Percentiles rank a stretch among this genome's conserved stretches.
phyloP scores from a whole-genome alignment of 1,140 invertebrate genomes.

The Lordiphosa collinella region DNA sequence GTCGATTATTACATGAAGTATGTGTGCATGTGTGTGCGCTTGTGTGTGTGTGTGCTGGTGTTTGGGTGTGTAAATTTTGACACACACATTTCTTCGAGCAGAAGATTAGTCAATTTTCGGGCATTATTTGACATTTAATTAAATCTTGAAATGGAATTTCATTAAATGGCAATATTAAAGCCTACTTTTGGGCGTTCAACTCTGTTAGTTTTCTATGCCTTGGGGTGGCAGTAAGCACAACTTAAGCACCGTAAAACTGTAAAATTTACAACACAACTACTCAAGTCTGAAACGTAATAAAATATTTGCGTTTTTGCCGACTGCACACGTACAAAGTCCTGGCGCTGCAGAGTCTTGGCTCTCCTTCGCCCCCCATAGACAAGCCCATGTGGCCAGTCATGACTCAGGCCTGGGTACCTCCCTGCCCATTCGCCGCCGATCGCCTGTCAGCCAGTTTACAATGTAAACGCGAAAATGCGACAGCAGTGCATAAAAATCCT shows the following conservation, averaged over 20 bases:
- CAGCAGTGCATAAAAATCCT: conserved; percentile 75
- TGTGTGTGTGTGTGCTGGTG: not conserved
- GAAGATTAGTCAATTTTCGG: conserved; percentile 30
- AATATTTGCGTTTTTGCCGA: conserved; percentile 75
- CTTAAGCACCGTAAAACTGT: conserved; percentile 72
- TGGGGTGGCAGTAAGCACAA: conserved; percentile 46
- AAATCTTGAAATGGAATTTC: conserved; percentile 15
- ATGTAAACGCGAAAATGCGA: conserved; percentile 76
- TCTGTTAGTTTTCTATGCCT: conserved; percentile 1
- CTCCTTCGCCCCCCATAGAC: conserved; percentile 21
- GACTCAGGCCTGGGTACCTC: conserved; percentile 45
- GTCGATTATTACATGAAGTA: conserved; percentile 53
- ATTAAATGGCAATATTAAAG: no score
- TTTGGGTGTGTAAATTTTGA: conserved; percentile 36
- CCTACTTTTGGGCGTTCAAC: conserved; percentile 2
- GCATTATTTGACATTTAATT: conserved; percentile 49
- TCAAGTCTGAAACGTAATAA: conserved; percentile 78
- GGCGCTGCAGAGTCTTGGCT: conserved; percentile 9
- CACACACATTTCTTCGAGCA: conserved; percentile 36
- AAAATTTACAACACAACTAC: conserved; percentile 78
- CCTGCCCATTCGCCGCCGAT: not conserved
- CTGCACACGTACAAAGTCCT: conserved; percentile 42
- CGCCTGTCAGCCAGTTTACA: conserved; percentile 72
- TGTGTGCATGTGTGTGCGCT: not conserved
- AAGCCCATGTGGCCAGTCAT: conserved; percentile 53